Percentiles rank a stretch among this genome's conserved stretches.
Evolutionary conservation across 2,797 vertebrate genomes (phyloP).

Genomic region (Urocyon cinereoargenteus): DNA sequence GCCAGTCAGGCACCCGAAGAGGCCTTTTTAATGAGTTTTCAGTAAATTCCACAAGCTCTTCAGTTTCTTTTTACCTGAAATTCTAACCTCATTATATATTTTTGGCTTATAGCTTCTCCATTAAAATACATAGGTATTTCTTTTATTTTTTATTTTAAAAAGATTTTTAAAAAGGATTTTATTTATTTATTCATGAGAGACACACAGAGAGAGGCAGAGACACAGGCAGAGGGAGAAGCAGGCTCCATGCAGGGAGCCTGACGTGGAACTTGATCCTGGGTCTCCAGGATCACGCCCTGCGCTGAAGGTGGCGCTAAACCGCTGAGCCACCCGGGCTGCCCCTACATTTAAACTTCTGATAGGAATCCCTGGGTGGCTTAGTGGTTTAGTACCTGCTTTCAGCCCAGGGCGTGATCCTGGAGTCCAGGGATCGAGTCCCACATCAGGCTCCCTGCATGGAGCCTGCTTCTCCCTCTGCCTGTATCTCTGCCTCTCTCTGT

Average conservation of each 20-base stretch:
- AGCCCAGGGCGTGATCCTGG: no score
- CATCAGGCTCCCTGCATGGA: no score
- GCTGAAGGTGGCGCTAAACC: background rate
- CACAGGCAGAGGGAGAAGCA: background rate
- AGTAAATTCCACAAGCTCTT: background rate
- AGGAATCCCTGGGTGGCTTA: no score
- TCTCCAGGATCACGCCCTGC: background rate
- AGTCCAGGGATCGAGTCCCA: no score
- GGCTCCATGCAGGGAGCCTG: background rate
- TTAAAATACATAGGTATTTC: background rate
- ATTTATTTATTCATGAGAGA: background rate
- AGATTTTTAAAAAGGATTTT: background rate
- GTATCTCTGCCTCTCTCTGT: no score
- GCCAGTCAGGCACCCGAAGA: background rate
- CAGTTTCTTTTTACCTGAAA: conserved; percentile 9
- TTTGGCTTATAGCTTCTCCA: background rate
- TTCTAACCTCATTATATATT: background rate
- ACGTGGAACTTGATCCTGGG: background rate
- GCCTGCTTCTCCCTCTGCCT: no score
- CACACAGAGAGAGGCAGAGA: background rate
- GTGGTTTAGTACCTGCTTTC: no score
- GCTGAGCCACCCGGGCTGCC: background rate
- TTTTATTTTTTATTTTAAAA: background rate
- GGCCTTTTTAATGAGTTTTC: conserved; percentile 19
- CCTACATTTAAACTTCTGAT: background rate